phyloP scores from a whole-genome alignment of 2,113 vertebrate genomes.

The Callipepla californica region DNA sequence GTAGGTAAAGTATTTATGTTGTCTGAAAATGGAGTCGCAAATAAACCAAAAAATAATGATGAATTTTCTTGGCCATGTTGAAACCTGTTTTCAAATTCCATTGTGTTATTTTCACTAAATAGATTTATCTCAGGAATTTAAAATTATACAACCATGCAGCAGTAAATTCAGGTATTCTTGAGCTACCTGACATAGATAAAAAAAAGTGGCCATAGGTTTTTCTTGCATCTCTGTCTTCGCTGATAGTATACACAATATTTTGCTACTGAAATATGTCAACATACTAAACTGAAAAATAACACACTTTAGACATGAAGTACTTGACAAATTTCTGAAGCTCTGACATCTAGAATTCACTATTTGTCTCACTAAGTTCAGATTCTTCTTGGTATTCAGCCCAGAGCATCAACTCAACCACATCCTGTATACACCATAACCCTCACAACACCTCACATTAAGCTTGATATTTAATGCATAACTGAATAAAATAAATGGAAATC shows the following conservation, averaged over 20 bases:
- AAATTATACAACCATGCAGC: neutral
- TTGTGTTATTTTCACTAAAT: fast-evolving
- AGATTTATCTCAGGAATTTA: neutral
- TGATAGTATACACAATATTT: neutral
- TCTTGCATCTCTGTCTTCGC: neutral
- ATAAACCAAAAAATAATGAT: too few species aligned
- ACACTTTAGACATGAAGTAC: neutral
- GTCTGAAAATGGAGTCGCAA: too few species aligned
- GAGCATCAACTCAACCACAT: neutral
- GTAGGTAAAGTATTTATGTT: too few species aligned
- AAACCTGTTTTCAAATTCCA: neutral
- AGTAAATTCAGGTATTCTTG: neutral
- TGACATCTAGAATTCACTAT: neutral
- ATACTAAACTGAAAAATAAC: neutral
- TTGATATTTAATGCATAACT: neutral
- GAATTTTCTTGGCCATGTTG: too few species aligned
- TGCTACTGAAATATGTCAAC: neutral
- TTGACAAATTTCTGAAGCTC: neutral
- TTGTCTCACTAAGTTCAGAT: neutral
- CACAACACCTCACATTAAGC: neutral
- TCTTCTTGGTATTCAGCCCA: neutral
- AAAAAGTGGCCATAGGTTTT: neutral
- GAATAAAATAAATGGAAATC: neutral
- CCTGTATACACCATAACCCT: neutral
- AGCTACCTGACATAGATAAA: neutral